Percentiles rank a stretch among this genome's conserved stretches.
phyloP scores from a whole-genome alignment of 30 jellyfish, hydroid and myxozoan genomes.

The Pseudorhiza aurosa region DNA sequence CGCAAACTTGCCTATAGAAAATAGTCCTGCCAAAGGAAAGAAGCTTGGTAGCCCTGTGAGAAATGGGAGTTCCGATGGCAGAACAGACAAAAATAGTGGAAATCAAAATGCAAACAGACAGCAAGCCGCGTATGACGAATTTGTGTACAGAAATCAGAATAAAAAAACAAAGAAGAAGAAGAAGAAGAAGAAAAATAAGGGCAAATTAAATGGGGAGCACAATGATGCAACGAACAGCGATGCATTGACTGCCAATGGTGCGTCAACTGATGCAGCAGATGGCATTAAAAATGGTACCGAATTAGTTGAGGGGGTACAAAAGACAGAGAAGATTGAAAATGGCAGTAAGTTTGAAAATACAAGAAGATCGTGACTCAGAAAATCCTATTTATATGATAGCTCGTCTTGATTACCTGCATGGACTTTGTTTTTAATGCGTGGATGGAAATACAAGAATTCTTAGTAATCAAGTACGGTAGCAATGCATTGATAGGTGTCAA shows the following conservation, averaged over 20 bases:
- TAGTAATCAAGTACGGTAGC: no score
- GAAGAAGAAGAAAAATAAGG: conserved; percentile 29
- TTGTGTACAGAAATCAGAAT: conserved; percentile 29
- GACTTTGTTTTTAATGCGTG: no score
- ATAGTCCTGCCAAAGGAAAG: not conserved
- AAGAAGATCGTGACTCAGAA: no score
- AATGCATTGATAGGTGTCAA: no score
- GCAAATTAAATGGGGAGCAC: not conserved
- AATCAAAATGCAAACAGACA: not conserved
- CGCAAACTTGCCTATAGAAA: conserved; percentile 32
- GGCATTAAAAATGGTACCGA: not conserved
- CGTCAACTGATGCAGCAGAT: conserved; percentile 5
- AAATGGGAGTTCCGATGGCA: not conserved
- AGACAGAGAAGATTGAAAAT: no score
- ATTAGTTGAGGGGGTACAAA: not conserved
- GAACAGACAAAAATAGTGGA: not conserved
- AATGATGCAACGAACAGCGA: not conserved
- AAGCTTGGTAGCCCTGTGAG: not conserved
- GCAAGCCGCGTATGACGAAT: conserved; percentile 38
- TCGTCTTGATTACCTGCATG: no score
- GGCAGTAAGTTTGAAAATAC: no score
- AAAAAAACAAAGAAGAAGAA: conserved; percentile 45
- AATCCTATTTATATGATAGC: no score
- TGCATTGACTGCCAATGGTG: not conserved
- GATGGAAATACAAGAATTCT: no score